Percentiles rank a stretch among this genome's conserved stretches.
Evolutionary conservation across 2,113 vertebrate species (phyloP).

Genomic region (Sinocyclocheilus anshuiensis): DNA sequence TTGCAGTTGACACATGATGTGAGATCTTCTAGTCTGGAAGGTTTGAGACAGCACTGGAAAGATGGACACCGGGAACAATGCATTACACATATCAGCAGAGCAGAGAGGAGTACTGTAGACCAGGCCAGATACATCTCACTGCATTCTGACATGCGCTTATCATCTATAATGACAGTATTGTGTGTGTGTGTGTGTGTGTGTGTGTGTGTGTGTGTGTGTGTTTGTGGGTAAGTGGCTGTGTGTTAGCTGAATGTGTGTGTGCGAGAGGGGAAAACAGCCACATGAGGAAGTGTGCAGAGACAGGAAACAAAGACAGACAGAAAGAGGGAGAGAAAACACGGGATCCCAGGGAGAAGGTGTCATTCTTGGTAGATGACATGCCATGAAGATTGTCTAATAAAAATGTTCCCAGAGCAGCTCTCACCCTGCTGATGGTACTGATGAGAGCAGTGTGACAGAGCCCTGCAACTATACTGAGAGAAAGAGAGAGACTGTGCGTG

Average conservation of each 20-base stretch:
- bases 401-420: constrained; percentile 65
- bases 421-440: constrained; percentile 55
- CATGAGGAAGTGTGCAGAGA: constrained; percentile 30
- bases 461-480: constrained; percentile 37
- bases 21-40: constrained; percentile 24
- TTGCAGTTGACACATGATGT: constrained; percentile 36
- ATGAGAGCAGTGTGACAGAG: constrained; percentile 32
- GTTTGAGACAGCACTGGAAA: constrained; percentile 26
- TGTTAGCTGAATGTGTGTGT: constrained; percentile 17
- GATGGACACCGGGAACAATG: constrained; percentile 45
- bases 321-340: constrained; percentile 12
- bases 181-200: constrained; percentile 6
- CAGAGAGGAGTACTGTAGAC: constrained; percentile 36
- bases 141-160: constrained; percentile 66
- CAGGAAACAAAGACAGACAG: constrained; percentile 30
- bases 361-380: constrained; percentile 58
- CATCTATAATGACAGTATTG: constrained; percentile 62
- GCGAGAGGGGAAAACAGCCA: neutral
- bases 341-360: constrained; percentile 37
- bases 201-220: constrained; percentile 12
- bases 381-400: constrained; percentile 67
- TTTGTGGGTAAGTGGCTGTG: neutral
- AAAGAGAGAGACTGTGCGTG: constrained; percentile 50
- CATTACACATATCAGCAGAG: constrained; percentile 54
- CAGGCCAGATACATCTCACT: constrained; percentile 51